Base-by-base conservation (phyloP, 2,113 vertebrate species). In the Tetrao urogallus region DNA sequence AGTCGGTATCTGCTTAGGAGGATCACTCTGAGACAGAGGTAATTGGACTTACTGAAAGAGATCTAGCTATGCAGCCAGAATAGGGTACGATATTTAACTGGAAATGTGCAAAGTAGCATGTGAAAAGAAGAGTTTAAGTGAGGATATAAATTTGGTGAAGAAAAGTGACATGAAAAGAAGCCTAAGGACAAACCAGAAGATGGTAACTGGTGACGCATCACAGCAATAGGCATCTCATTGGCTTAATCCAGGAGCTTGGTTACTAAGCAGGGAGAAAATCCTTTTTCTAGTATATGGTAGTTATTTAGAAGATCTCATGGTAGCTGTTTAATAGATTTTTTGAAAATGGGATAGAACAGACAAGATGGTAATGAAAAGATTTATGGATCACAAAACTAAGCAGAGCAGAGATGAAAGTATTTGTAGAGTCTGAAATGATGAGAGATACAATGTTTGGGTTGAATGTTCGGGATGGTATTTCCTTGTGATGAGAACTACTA, bases 181-280 rank as follows among this genome's bases (percentile, higher is more conserved):
- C 45, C 30, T 19, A 3, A 17, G 11, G 50, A 30, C 14, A 17
- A 27, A 10, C 8, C 32, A 24, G 19, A 27, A 57, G 45, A 15
- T 47, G 54, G 30, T 15, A 73, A 22, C 32, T 65, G 14, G 15
- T 8, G 17, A 21, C 0, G 0, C 27, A 4, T 42, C 40, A 27
- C 24, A 63, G 45, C 50, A 74, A 11, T 13, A 34, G 43, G n/a
- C 72, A 40, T 40, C 7, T 0, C 42, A 25, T 47, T 25, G 54
- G 11, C 54, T 54, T 43, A 22, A 3, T 14, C 8, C 47, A 87
- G 57, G 67, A 72, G 24, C 30, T 30, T 75, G 34, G 19, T 36
- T 17, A 36, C 8, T 25, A 19, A 48, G 10, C 40, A 63, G 15
- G 32, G 45, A 70, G n/a, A 10, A 67, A 88, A n/a, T 4, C 2